Conservation (phyloP, 2,113 vertebrate genomes). For the Pollimyrus isidori region DNA sequence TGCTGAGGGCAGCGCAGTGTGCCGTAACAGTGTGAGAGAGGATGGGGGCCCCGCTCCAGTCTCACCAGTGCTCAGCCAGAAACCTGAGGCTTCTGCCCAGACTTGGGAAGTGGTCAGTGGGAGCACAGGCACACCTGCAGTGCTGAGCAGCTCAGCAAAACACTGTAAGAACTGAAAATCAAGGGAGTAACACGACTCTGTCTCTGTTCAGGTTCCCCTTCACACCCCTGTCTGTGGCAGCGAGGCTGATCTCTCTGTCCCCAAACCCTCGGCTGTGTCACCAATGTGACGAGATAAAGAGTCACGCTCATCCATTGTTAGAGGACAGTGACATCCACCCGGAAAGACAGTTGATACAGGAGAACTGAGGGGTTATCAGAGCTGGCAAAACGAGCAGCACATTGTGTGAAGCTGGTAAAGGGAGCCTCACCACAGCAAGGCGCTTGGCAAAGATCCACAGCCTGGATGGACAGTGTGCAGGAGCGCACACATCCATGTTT, state of each 20-base stretch:
- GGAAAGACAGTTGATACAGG: no score
- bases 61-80: not conserved
- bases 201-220: not conserved
- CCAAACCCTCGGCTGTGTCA: not conserved
- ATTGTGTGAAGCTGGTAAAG: no score
- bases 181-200: not conserved
- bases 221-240: not conserved
- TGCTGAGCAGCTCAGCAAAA: not conserved
- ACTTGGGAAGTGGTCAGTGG: no score
- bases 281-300: not conserved
- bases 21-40: not conserved
- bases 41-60: no score
- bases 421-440: no score
- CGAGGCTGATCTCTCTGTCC: not conserved
- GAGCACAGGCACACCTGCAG: no score
- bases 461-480: no score
- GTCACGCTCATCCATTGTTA: not conserved
- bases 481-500: constrained; percentile 46
- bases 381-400: no score
- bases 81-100: not conserved
- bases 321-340: no score
- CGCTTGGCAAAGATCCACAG: no score
- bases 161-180: not conserved
- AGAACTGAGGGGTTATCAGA: no score
- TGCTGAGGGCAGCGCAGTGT: not conserved